These are phyloP conservation scores for Streblospio benedicti DNA, from an alignment of 1,140 invertebrate genomes.

Conservation along the genomic window DNA sequence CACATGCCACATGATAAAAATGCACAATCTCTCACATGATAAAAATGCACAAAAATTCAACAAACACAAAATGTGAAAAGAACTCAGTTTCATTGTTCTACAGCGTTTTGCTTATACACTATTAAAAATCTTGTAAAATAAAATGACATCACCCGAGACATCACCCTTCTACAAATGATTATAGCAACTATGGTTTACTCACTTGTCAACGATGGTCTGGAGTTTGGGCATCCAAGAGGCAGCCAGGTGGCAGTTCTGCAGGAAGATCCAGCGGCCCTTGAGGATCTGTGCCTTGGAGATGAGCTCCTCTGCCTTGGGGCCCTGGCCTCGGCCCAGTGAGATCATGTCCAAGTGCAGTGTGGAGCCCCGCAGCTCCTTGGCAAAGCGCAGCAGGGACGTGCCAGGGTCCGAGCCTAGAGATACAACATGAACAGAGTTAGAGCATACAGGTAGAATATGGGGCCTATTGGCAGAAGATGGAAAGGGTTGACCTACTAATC, in stretches of 20 bases:
- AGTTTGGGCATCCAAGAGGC: constrained; percentile 45
- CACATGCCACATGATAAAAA: no score
- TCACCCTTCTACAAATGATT: no score
- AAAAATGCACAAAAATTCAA: no score
- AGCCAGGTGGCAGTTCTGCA: constrained; percentile 50
- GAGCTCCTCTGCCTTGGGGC: constrained; percentile 43
- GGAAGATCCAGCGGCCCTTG: constrained; percentile 53
- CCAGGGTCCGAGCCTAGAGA: constrained; percentile 45
- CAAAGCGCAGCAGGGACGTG: constrained; percentile 40
- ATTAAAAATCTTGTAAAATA: no score
- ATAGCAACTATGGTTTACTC: no score
- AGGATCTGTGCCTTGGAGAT: constrained; percentile 44
- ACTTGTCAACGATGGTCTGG: constrained; percentile 42
- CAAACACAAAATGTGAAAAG: no score
- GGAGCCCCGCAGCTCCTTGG: constrained; percentile 40
- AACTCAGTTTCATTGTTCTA: no score
- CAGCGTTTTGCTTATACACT: no score
- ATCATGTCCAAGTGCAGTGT: constrained; percentile 45
- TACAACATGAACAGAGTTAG: not conserved
- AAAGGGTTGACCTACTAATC: no score
- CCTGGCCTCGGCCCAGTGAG: constrained; percentile 45
- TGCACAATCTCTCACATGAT: no score
- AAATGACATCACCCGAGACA: no score
- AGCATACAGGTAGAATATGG: not conserved
- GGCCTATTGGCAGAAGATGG: not conserved